Evolutionary conservation across 2,797 vertebrate species (phyloP), one percentile per base, ranked within the genome.

Genomic region (Iguana delicatissima): DNA sequence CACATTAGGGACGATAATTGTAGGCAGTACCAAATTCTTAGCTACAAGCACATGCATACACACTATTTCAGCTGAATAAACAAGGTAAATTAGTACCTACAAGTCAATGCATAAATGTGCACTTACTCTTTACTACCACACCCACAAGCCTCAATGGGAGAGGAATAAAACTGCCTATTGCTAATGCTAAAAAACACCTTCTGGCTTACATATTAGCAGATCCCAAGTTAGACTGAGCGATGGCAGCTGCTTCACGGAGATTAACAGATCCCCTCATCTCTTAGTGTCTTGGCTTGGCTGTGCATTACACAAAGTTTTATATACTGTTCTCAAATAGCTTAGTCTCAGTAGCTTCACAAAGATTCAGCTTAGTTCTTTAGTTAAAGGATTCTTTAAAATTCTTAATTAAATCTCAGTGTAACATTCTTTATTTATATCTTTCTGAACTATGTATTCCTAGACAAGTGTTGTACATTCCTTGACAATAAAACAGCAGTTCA

Each of bases 51-150:
- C 89, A 57, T 26, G 80, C 64, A 91, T 57, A 74, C 91, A 94
- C 94, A 91, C 91, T 93, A 91, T 91, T 91, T 87, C 81, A 91
- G 94, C 10, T n/a, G 74, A 84, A 94, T 82, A 73, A 1, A 81
- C 59, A 90, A 92, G 93, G 92, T 26, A 84, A 69, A 72, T 81
- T 46, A 85, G 85, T 80, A 95, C 85, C 52, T 94, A 77, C 89
- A 91, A 94, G 85, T 94, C 88, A 91, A 84, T 93, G n/a, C 35
- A 90, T 89, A 93, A 91, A 74, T 91, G 46, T 93, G 87, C 94
- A 91, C 85, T 93, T 93, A 59, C 86, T 93, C 55, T 87, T 82
- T 80, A 94, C 87, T 89, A 85, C 82, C 91, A 74, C 84, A 86
- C 87, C 86, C 12, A 1, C 0, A 0, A 13, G 85, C 89, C 91